phyloP scores from a whole-genome alignment of 2,888 invertebrate genomes.

The Ornithoptera priamus region DNA sequence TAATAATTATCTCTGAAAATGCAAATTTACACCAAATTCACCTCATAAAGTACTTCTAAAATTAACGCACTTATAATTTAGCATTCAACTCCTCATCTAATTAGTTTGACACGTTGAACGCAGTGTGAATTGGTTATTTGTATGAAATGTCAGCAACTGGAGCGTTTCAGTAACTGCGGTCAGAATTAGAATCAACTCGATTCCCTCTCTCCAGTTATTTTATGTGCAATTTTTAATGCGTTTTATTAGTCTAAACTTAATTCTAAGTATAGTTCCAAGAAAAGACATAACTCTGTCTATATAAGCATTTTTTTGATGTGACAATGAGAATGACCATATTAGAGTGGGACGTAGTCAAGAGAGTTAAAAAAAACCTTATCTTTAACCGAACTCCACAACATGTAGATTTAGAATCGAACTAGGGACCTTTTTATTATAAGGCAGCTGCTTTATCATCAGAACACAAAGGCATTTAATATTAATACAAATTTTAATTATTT shows the following conservation, averaged over 20 bases:
- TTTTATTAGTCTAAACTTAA: not conserved
- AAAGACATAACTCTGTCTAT: no score
- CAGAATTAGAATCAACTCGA: not conserved
- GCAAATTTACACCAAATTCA: not conserved
- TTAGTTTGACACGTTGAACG: not conserved
- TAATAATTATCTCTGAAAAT: not conserved
- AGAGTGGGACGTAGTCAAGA: no score
- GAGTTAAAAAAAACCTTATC: no score
- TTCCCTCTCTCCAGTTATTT: not conserved
- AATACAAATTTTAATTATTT: no score
- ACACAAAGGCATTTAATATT: no score
- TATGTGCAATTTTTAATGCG: not conserved
- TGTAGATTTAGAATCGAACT: no score
- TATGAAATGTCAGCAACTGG: slow-evolving; percentile 2
- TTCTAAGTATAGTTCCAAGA: no score
- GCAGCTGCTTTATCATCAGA: not conserved
- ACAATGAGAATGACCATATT: no score
- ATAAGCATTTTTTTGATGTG: no score
- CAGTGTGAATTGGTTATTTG: not conserved
- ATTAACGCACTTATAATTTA: not conserved
- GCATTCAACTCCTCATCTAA: not conserved
- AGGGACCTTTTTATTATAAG: no score
- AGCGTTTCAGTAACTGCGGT: not conserved
- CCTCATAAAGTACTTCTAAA: not conserved
- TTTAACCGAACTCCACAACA: no score